Base-by-base conservation (phyloP, 2,113 vertebrate genomes). In the Centropus bengalensis region DNA sequence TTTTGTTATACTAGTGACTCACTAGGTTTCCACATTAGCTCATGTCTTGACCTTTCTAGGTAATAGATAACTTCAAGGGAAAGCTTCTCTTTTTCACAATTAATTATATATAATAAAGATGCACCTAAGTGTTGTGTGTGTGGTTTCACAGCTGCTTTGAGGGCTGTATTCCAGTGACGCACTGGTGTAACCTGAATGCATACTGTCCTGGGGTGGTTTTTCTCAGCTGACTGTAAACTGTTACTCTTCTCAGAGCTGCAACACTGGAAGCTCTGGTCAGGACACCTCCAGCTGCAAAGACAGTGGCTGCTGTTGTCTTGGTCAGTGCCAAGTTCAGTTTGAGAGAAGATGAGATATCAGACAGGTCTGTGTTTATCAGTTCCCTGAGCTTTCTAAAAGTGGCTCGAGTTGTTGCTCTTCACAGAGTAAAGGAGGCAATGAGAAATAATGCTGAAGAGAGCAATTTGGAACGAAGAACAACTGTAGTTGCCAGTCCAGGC, bases 121-220 rank as follows among this genome's bases (percentile, higher is more conserved):
- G 49, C 3, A 9, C 47, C 21, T 26, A 33, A 47, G 12, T 44
- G 36, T 16, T 1, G 0, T 27, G 3, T 16, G 36, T 40, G 28
- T 85, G 45, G 51, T 59, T 76, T 52, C 54, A 30, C 33, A 79
- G 66, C 10, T 0, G 1, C 23, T 64, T 77, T 38, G 30, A 26
- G 18, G 23, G 30, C 4, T 62, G n/a, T 47, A 40, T 49, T 64
- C 10, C 23, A 55, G 56, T 20, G 14, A 19, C 58, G 20, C 32
- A 44, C 54, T 76, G 17, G 13, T 38, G 18, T 5, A n/a, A 44
- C 45, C 36, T 14, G n/a, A 77, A 36, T 21, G 11, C 38, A 60
- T 32, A 56, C 10, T 20, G 20, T 18, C 63, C 32, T 75, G n/a
- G 33, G 33, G 7, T 54, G 21, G 32, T 59, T 74, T 63, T 40